Evolutionary conservation across 2,888 invertebrate genomes (phyloP).

Genomic region (Acrocyrtus sp.): DNA sequence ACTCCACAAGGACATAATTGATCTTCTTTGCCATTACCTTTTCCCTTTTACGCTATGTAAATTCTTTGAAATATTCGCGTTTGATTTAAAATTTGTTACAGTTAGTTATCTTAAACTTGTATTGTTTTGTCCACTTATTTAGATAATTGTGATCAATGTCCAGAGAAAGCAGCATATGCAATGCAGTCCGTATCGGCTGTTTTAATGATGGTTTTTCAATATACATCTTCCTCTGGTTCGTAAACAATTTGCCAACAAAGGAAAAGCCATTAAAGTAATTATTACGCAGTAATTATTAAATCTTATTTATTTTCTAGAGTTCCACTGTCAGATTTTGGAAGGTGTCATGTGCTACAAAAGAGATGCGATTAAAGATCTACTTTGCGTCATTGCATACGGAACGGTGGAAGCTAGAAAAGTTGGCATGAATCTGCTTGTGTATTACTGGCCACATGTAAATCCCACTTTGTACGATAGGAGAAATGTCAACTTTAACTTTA

Average conservation of each 20-base stretch:
- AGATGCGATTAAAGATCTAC: conserved; percentile 89
- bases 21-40: conserved; percentile 94
- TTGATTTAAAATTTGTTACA: background rate
- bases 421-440: conserved; percentile 95
- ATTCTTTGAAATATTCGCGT: too few relatives aligned
- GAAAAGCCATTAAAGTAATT: background rate
- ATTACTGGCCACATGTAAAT: conserved; percentile 99
- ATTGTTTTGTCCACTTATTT: conserved; percentile 16
- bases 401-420: conserved; percentile 93
- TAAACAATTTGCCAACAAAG: too few relatives aligned
- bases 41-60: conserved; percentile 94
- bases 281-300: background rate
- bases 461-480: conserved; percentile 91
- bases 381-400: conserved; percentile 96
- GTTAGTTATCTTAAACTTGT: conserved; percentile 31
- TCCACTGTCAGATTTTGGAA: conserved; percentile 96
- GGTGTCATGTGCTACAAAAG: conserved; percentile 94
- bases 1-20: conserved; percentile 93
- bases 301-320: conserved; percentile 73
- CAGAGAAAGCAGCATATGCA: conserved; percentile 75
- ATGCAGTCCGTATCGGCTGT: conserved; percentile 91
- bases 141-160: conserved; percentile 59
- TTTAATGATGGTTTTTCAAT: conserved; percentile 97
- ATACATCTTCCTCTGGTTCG: conserved; percentile 89
- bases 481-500: conserved; percentile 86